A percentile compares a stretch with the other conserved stretches of the same genome.
Evolutionary conservation across 2,113 vertebrate genomes (phyloP).

Genomic region (Silurus asotus): DNA sequence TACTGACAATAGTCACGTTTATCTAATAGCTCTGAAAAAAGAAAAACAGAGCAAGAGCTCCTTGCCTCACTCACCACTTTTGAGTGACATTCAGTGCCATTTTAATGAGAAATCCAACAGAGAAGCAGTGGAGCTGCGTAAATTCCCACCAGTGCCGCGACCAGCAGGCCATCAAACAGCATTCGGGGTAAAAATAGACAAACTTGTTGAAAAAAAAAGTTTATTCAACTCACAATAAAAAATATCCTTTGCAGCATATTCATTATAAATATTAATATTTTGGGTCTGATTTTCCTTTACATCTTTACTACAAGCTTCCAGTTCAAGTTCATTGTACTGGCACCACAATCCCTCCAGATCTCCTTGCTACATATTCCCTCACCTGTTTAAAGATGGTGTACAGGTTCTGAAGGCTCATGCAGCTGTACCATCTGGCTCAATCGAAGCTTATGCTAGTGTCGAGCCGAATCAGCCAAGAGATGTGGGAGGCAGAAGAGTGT

Average conservation of each 20-base stretch:
- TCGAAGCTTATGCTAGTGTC: constrained; percentile 13
- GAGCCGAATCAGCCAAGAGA: constrained; percentile 19
- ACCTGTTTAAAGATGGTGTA: constrained; percentile 27
- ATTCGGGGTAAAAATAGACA: not conserved
- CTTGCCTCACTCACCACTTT: not conserved
- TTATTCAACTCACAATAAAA: not conserved
- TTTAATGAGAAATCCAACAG: not conserved
- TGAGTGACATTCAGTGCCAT: not conserved
- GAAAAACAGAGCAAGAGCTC: not conserved
- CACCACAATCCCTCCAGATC: not conserved
- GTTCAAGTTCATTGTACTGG: not conserved
- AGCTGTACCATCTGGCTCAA: constrained; percentile 43
- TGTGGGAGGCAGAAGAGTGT: not conserved
- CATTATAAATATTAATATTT: not conserved
- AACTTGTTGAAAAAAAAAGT: not conserved
- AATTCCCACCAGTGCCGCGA: not conserved
- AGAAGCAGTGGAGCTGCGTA: not conserved
- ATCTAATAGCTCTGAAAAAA: not conserved
- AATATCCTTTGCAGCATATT: not conserved
- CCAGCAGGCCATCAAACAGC: not conserved
- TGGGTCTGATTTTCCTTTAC: not conserved
- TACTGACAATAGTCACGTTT: not conserved
- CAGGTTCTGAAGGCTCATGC: constrained; percentile 23
- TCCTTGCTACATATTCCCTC: constrained; percentile 15
- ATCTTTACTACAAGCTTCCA: not conserved